phyloP scores from a whole-genome alignment of 2,113 vertebrate species.

The Heterotis niloticus region DNA sequence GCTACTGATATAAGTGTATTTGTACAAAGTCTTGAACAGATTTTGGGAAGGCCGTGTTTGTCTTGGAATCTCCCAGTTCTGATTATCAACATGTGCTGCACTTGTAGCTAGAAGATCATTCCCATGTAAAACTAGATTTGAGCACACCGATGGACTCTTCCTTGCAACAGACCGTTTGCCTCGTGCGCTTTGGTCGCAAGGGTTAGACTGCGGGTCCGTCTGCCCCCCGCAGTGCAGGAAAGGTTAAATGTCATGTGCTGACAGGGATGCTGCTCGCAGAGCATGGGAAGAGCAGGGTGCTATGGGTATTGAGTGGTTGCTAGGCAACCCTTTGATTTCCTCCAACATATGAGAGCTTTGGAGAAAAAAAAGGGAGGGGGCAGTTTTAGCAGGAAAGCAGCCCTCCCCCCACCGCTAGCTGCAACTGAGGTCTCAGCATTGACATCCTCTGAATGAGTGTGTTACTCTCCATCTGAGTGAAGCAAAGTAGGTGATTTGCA shows the following conservation, averaged over 20 bases:
- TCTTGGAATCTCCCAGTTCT: background rate
- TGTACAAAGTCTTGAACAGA: too few species aligned
- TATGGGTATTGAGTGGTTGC: constrained; percentile 35
- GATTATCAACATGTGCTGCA: background rate
- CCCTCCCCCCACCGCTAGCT: background rate
- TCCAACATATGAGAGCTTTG: constrained; percentile 36
- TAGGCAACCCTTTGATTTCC: constrained; percentile 30
- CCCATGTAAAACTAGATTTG: background rate
- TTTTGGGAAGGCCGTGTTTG: background rate
- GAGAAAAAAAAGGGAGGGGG: constrained; percentile 10
- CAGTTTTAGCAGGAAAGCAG: background rate
- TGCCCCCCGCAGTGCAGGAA: background rate
- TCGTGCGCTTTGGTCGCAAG: too few species aligned
- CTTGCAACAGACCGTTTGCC: background rate
- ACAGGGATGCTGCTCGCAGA: background rate
- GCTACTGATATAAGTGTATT: too few species aligned
- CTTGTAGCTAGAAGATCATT: background rate
- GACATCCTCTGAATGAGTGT: background rate
- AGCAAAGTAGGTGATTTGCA: background rate
- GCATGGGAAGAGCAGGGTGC: background rate
- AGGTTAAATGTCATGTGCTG: background rate
- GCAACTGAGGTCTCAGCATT: background rate
- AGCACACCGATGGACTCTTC: background rate
- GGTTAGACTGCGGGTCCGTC: background rate
- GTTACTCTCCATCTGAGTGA: background rate